These are phyloP conservation scores for Eulemur albifrons DNA, from an alignment of 2,797 vertebrate species.

Conservation along the genomic window DNA sequence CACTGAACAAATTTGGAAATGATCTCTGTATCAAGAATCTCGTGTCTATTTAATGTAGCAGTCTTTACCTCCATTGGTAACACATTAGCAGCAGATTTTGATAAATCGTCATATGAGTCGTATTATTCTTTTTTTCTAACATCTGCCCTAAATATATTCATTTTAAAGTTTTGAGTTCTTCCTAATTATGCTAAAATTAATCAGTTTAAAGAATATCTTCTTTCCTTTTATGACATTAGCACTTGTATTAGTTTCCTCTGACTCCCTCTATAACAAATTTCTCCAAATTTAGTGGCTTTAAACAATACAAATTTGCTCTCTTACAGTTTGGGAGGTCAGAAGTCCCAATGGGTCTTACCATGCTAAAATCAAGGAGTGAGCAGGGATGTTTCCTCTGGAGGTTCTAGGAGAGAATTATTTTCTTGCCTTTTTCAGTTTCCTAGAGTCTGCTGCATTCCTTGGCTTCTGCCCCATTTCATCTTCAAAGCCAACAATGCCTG, in stretches of 20 bases:
- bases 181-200: neutral
- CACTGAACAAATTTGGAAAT: neutral
- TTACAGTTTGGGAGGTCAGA: neutral
- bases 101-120: neutral
- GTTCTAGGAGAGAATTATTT: neutral
- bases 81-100: neutral
- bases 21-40: neutral
- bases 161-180: constrained; percentile 30
- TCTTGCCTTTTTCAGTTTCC: constrained; percentile 2
- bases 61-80: neutral
- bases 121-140: constrained; percentile 7
- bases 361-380: neutral
- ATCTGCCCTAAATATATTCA: neutral
- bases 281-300: neutral
- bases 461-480: neutral
- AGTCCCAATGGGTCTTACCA: neutral
- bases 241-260: neutral
- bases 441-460: neutral
- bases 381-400: neutral
- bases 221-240: neutral
- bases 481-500: neutral
- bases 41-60: neutral
- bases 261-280: neutral
- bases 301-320: neutral
- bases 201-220: neutral